These are phyloP conservation scores for Drosophila nigrodunni DNA, from an alignment of 1,140 invertebrate genomes.

Conservation along the genomic window DNA sequence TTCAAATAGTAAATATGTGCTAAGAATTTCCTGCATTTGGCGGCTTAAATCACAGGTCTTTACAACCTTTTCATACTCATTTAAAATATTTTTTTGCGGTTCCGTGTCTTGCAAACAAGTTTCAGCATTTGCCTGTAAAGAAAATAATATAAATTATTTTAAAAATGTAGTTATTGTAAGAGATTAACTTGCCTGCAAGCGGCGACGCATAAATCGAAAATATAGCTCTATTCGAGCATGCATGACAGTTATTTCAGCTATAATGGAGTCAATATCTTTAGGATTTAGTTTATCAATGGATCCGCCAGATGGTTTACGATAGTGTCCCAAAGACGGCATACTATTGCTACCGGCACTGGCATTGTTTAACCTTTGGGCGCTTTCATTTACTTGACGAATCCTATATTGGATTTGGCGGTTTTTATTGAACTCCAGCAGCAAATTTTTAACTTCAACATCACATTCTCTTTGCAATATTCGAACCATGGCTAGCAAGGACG, in stretches of 20 bases:
- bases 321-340: slow-evolving; percentile 80
- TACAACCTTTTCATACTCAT: slow-evolving; percentile 89
- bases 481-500: slow-evolving; percentile 90
- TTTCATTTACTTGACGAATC: slow-evolving; percentile 88
- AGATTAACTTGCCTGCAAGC: slow-evolving; percentile 88
- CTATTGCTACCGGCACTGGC: slow-evolving; percentile 53
- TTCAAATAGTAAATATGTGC: slow-evolving; percentile 96
- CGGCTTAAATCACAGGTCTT: slow-evolving; percentile 92
- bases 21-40: slow-evolving; percentile 95
- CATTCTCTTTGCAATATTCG: slow-evolving; percentile 94
- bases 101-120: slow-evolving; percentile 85
- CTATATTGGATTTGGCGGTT: slow-evolving; percentile 89
- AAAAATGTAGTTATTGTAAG: background rate
- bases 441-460: slow-evolving; percentile 89
- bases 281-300: slow-evolving; percentile 90
- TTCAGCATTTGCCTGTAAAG: slow-evolving; percentile 88
- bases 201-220: slow-evolving; percentile 93
- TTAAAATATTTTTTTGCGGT: slow-evolving; percentile 86
- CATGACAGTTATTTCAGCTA: slow-evolving; percentile 96
- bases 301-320: slow-evolving; percentile 80
- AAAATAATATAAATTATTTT: background rate
- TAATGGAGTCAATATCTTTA: slow-evolving; percentile 93
- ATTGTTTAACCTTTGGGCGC: slow-evolving; percentile 82
- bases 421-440: slow-evolving; percentile 92
- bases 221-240: slow-evolving; percentile 96